phyloP scores from a whole-genome alignment of 1,140 invertebrate species.

The Cepaea nemoralis region DNA sequence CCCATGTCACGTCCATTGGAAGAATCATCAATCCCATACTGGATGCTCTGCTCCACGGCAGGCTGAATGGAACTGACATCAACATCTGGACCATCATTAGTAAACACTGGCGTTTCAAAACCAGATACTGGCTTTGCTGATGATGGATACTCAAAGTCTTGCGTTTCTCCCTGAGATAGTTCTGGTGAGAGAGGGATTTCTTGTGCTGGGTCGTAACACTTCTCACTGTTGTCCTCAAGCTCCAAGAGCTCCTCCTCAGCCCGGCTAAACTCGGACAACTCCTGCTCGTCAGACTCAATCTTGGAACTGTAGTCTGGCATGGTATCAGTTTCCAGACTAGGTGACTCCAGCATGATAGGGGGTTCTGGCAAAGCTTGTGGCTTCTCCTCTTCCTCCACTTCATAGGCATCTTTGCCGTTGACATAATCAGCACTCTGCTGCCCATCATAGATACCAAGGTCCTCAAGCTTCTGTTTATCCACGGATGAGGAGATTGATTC shows the following conservation, averaged over 20 bases:
- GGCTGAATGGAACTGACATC: neutral
- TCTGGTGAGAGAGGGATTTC: slow-evolving; percentile 47
- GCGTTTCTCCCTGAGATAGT: slow-evolving; percentile 34
- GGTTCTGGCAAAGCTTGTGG: slow-evolving; percentile 68
- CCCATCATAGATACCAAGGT: slow-evolving; percentile 39
- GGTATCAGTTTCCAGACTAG: slow-evolving; percentile 54
- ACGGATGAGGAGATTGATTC: neutral
- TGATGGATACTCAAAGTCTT: slow-evolving; percentile 7
- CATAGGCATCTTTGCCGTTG: neutral
- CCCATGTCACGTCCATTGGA: slow-evolving; percentile 45
- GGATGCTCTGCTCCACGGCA: slow-evolving; percentile 45
- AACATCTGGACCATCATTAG: slow-evolving; percentile 31
- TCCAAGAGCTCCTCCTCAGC: slow-evolving; percentile 24
- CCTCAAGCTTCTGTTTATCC: slow-evolving; percentile 52
- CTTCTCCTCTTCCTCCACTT: slow-evolving; percentile 64
- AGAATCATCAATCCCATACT: slow-evolving; percentile 49
- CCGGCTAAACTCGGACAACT: slow-evolving; percentile 25
- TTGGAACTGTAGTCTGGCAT: slow-evolving; percentile 49
- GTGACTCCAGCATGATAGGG: slow-evolving; percentile 69
- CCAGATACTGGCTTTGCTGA: neutral
- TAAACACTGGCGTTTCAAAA: slow-evolving; percentile 41
- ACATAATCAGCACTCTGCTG: neutral
- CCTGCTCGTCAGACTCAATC: slow-evolving; percentile 49
- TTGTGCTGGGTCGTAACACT: slow-evolving; percentile 37
- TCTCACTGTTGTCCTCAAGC: slow-evolving; percentile 26